These are phyloP conservation scores for Lamproptera curius DNA, from an alignment of 2,888 invertebrate species.

Conservation along the genomic window DNA sequence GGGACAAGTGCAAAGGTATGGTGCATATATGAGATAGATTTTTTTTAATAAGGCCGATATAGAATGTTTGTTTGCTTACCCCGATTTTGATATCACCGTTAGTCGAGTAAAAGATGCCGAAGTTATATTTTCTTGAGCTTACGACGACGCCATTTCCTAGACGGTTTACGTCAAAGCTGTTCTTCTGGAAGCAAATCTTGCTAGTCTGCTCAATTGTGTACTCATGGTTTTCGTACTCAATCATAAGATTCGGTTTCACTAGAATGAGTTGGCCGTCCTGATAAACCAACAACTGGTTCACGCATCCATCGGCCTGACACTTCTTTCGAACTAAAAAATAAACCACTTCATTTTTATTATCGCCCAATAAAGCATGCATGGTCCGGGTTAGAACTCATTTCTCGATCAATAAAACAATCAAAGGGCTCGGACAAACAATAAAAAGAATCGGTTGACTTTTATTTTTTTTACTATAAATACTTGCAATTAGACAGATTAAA, in stretches of 20 bases:
- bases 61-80: no score
- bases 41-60: no score
- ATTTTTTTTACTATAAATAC: no score
- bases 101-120: constrained; percentile 84
- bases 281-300: constrained; percentile 80
- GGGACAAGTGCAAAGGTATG: no score
- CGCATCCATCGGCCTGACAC: constrained; percentile 80
- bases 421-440: no score
- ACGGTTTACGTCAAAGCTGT: constrained; percentile 82
- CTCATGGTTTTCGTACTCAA: constrained; percentile 83
- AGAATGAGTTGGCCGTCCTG: constrained; percentile 78
- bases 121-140: constrained; percentile 83
- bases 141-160: constrained; percentile 84
- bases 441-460: no score
- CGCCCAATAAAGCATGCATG: no score
- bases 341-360: no score
- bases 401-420: no score
- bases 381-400: no score
- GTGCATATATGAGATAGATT: no score
- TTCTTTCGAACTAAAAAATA: constrained; percentile 77
- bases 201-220: constrained; percentile 79
- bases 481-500: no score
- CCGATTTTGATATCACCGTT: constrained; percentile 81
- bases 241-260: constrained; percentile 80
- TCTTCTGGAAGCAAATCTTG: constrained; percentile 78